Conservation (phyloP, 2,888 invertebrate genomes). For the Tridacna crocea region DNA sequence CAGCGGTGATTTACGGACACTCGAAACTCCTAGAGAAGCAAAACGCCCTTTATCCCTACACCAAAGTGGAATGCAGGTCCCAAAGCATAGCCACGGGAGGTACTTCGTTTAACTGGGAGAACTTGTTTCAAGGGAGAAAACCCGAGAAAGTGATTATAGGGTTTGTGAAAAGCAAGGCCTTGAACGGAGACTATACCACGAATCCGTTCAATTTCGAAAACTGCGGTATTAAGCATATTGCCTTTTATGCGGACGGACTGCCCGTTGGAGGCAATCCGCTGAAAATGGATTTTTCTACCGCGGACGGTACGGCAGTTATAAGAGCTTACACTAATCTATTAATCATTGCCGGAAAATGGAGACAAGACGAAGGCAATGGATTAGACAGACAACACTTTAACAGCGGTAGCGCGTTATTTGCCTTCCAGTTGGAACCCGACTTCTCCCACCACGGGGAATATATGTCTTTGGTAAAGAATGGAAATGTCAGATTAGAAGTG, state of each 20-base stretch:
- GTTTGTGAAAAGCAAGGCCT: constrained; percentile 45
- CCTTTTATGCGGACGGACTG: constrained; percentile 42
- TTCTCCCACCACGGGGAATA: constrained; percentile 35
- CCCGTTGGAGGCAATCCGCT: constrained; percentile 50
- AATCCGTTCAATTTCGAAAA: constrained; percentile 60
- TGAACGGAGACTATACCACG: constrained; percentile 44
- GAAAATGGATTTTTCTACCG: constrained; percentile 22
- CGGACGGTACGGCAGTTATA: constrained; percentile 1
- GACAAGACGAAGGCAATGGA: constrained; percentile 33
- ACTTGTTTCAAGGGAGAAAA: constrained; percentile 31
- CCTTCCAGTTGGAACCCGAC: constrained; percentile 40
- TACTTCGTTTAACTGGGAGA: constrained; percentile 50
- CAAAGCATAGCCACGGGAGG: constrained; percentile 43
- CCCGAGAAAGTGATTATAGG: constrained; percentile 38
- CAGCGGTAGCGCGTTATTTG: constrained; percentile 42
- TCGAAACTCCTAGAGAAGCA: constrained; percentile 42
- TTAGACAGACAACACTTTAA: constrained; percentile 34
- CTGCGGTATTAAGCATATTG: constrained; percentile 43
- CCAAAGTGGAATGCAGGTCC: constrained; percentile 39
- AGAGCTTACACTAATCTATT: constrained; percentile 39
- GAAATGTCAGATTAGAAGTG: constrained; percentile 33
- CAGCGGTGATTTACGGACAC: constrained; percentile 52
- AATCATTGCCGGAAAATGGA: constrained; percentile 37
- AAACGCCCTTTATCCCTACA: constrained; percentile 42
- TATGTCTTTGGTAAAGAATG: constrained; percentile 38